Percentiles rank a stretch among this genome's conserved stretches.
Evolutionary conservation across 2,888 invertebrate species (phyloP).

Genomic region (Dasypolia templi): DNA sequence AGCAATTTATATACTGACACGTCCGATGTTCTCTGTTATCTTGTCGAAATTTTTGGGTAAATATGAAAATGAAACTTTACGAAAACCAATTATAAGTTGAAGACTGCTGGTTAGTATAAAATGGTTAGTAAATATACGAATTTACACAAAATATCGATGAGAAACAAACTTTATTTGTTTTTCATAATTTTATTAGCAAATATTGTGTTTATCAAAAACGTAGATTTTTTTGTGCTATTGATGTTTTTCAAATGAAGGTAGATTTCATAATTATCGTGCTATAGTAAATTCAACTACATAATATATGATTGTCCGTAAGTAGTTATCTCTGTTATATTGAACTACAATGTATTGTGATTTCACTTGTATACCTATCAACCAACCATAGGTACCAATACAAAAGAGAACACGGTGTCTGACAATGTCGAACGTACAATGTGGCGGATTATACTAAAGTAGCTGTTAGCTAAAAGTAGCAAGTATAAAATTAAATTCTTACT

Average conservation of each 20-base stretch:
- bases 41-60: constrained; percentile 41
- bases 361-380: constrained; percentile 23
- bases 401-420: neutral
- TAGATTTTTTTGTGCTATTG: constrained; percentile 17
- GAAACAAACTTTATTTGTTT: neutral
- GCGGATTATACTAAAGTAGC: constrained; percentile 43
- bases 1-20: neutral
- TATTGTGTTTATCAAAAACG: constrained; percentile 10
- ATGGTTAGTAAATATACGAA: constrained; percentile 25
- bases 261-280: constrained; percentile 1
- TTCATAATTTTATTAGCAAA: constrained; percentile 7
- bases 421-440: constrained; percentile 30
- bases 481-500: constrained; percentile 36
- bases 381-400: neutral
- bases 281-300: constrained; percentile 44
- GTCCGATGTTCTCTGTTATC: constrained; percentile 28
- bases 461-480: constrained; percentile 4
- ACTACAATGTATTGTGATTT: constrained; percentile 44
- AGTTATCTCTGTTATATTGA: constrained; percentile 26
- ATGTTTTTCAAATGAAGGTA: constrained; percentile 28
- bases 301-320: constrained; percentile 24
- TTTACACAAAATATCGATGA: constrained; percentile 48
- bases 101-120: constrained; percentile 51
- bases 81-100: constrained; percentile 31
- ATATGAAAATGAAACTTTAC: constrained; percentile 13